Evolutionary conservation across 2,888 invertebrate genomes (phyloP), one percentile per base, ranked within the genome.

Genomic region (Gasteruption jaculator): DNA sequence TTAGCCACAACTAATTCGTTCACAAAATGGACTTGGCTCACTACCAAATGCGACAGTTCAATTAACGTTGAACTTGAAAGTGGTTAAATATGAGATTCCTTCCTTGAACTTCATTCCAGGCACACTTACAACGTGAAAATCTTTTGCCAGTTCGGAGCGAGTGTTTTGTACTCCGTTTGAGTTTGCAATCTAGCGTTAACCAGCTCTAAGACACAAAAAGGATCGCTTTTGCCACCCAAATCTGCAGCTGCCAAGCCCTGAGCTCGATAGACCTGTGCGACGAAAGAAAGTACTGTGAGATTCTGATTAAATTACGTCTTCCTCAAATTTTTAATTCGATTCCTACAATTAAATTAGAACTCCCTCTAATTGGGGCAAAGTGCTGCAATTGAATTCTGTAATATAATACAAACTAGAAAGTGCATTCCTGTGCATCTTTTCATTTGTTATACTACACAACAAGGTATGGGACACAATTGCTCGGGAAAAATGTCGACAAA

Each of bases 91-190:
- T 11, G n/a, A n/a, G n/a, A n/a, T n/a, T n/a, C n/a, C n/a, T n/a
- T n/a, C n/a, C 34, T 31, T 4, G 7, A 24, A 16, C 24, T 6
- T 31, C 14, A 41, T 4, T 29, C 1, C 10, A 21, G 14, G 21
- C 21, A 18, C 42, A 80, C 88, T 81, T 74, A 93, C 91, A 99
- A 96, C 30, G 92, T 94, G 69, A 97, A 99, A 54, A 96, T 91
- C 73, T 97, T 97, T 76, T 95, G 93, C 99, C 99, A 99, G 52
- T 86, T 91, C 0, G 99, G 99, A 38, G 86, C 79, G 15, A 99
- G 74, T 0, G 97, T 99, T 72, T 97, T 96, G 71, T 99, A 99
- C 71, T 97, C 96, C 0, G 99, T 99, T 70, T 97, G 95, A 0
- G 99, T 99, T 71, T 97, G 96, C 22, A 97, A 75, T 36, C 97